These are phyloP conservation scores for Mormyrus lacerda DNA, from an alignment of 2,113 vertebrate species.

Conservation along the genomic window DNA sequence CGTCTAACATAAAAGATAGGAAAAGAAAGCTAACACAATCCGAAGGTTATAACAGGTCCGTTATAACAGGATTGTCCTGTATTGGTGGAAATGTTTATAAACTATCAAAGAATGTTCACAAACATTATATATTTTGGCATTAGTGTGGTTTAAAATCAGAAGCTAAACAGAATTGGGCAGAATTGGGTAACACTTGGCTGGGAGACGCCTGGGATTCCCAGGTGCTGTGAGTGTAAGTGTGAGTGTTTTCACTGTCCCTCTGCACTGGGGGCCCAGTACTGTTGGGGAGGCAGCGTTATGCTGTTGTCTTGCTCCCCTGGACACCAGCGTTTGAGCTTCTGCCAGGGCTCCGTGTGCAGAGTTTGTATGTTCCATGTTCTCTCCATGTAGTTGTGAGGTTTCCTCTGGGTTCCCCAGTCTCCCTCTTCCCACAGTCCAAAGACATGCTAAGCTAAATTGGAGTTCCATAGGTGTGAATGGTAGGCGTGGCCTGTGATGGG, in stretches of 20 bases:
- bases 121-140: neutral
- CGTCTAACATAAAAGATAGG: no score
- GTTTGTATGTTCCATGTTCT: neutral
- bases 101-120: no score
- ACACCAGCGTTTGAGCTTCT: neutral
- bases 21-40: no score
- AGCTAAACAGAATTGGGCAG: neutral
- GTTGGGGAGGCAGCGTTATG: neutral
- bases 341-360: no score
- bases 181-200: neutral
- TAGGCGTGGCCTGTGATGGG: no score
- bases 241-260: neutral
- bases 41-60: no score
- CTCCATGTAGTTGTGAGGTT: neutral
- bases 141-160: neutral
- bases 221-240: neutral
- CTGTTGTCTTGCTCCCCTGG: neutral
- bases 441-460: no score
- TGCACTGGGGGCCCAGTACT: neutral
- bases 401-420: no score
- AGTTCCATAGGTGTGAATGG: no score
- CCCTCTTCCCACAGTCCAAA: no score
- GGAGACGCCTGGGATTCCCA: neutral
- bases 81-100: no score
- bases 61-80: no score